Evolutionary conservation across 2,113 vertebrate species (phyloP).

Genomic region (Lates calcarifer): DNA sequence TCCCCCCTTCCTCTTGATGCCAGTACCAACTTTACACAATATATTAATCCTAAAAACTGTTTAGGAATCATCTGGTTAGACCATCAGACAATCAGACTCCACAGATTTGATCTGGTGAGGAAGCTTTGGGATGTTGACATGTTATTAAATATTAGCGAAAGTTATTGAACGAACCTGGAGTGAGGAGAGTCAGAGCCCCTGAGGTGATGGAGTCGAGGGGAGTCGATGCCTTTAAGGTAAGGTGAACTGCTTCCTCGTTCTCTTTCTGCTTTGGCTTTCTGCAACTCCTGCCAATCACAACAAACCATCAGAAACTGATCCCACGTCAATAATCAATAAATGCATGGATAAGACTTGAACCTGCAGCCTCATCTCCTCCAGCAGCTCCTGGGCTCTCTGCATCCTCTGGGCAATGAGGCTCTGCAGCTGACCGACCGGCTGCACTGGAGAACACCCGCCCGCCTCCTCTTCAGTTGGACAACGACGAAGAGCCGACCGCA

Average conservation of each 20-base stretch:
- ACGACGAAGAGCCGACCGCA: constrained; percentile 62
- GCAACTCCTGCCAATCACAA: constrained; percentile 72
- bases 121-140: background rate
- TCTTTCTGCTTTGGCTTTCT: constrained; percentile 71
- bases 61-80: too few species aligned
- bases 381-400: constrained; percentile 95
- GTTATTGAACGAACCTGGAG: constrained; percentile 53
- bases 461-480: constrained; percentile 81
- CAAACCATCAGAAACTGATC: too few species aligned
- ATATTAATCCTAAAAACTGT: background rate
- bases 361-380: constrained; percentile 91
- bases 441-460: constrained; percentile 48
- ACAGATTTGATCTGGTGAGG: background rate
- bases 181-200: constrained; percentile 67
- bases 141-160: background rate
- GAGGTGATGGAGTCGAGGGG: constrained; percentile 77
- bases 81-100: too few species aligned
- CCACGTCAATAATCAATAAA: background rate
- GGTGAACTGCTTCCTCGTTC: constrained; percentile 66
- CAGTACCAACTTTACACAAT: background rate
- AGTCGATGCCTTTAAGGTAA: constrained; percentile 71
- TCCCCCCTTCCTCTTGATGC: background rate
- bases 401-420: constrained; percentile 94
- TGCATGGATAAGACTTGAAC: constrained; percentile 22
- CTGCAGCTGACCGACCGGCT: constrained; percentile 89